Base-by-base conservation (phyloP, 2,888 invertebrate genomes). In the Chymomyza procnemis region DNA sequence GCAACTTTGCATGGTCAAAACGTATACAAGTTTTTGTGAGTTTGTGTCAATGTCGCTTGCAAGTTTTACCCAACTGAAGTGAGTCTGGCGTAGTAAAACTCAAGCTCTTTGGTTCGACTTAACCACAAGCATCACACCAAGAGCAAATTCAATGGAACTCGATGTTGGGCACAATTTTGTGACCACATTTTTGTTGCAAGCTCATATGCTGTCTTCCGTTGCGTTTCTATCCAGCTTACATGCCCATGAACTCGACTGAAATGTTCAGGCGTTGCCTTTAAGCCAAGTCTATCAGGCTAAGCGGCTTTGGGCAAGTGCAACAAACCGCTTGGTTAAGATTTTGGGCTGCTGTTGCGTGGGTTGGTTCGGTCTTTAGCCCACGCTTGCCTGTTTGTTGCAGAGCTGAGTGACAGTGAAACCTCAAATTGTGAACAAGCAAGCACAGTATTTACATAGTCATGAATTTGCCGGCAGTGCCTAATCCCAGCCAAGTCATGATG, bases 381-480 rank as follows among this genome's bases (percentile, higher is more conserved):
- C 66, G 63, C 64, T 47, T 62, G 16, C 56, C 65, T 56, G 47
- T 59, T 52, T n/a, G 61, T 62, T 65, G 61, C 19, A 62, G 50
- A 56, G 70, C 19, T 77, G 80, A 83, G 64, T 80, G 80, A 80
- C 84, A 83, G 81, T 77, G 69, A 72, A 79, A 72, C 80, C 79
- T 80, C 84, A 80, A 80, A 83, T 83, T 73, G 81, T 77, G 68
- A 84, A 79, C 81, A 83, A 50, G 19, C 50, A 41, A 74, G 66
- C 76, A 65, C 50, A 18, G 50, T n/a, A 50, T 50, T 50, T 50
- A 50, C 50, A 16, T 50, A 50, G 50, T 41, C 34, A 41, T 41
- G 34, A 12, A 1, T 41, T 41, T 41, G 12, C 50, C 19, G 50
- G 50, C 16, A 50, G 50, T 22, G 22, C 34, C 34, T 12, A 9